Conservation (phyloP, 2,888 invertebrate species). For the Zonitis immaculata region DNA sequence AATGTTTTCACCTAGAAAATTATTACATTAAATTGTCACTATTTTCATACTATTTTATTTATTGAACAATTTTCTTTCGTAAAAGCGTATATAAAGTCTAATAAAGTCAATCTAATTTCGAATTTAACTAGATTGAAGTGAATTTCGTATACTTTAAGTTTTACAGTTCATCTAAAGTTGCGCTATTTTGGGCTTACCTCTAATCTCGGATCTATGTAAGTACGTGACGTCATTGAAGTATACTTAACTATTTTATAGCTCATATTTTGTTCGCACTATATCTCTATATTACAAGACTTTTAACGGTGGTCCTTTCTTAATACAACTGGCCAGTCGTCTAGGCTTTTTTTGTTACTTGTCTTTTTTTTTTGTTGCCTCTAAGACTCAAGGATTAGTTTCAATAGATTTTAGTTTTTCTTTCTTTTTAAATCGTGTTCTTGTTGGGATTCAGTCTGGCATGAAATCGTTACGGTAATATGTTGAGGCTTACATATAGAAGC, state of each 20-base stretch:
- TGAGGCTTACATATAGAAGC: slow-evolving; percentile 11
- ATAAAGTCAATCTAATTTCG: slow-evolving; percentile 18
- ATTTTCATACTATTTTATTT: too few species aligned
- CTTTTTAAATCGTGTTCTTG: not conserved
- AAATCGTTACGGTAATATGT: slow-evolving; percentile 7
- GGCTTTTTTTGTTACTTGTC: too few species aligned
- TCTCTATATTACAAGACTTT: slow-evolving; percentile 11
- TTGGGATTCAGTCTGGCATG: slow-evolving; percentile 5
- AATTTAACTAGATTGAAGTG: slow-evolving; percentile 24
- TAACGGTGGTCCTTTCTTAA: slow-evolving; percentile 4
- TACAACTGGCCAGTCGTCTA: not conserved
- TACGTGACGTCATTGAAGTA: slow-evolving; percentile 32
- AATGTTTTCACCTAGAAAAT: too few species aligned
- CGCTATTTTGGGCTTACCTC: slow-evolving; percentile 24
- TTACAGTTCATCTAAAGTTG: slow-evolving; percentile 29
- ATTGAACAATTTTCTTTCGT: too few species aligned
- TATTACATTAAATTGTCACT: too few species aligned
- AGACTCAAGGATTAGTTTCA: not conserved
- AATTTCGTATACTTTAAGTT: slow-evolving; percentile 26
- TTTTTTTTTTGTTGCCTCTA: not conserved
- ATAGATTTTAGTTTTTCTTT: not conserved
- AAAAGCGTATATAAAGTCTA: too few species aligned
- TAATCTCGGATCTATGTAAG: slow-evolving; percentile 22
- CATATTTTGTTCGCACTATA: slow-evolving; percentile 7
- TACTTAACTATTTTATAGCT: slow-evolving; percentile 26